Evolutionary conservation across 2,888 invertebrate species (phyloP), one percentile per base, ranked within the genome.

Genomic region (Sussaba pulchella): DNA sequence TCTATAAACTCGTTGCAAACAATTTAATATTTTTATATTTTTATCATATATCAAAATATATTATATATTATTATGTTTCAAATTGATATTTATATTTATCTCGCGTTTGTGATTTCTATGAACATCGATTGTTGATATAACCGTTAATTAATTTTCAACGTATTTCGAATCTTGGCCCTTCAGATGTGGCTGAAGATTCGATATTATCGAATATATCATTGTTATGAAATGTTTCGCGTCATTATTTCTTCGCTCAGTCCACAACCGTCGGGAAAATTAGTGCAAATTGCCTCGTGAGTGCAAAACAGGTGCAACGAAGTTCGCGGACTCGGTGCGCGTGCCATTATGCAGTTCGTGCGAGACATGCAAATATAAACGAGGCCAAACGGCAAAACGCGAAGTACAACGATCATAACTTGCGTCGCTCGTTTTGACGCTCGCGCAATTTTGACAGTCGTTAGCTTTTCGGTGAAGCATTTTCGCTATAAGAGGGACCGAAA

Each of bases 271-370:
- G 69, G 69, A 66, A 31, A 67, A 82, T 76, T 77, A n/a, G 50
- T 52, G 57, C 52, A 71, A 78, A 82, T 77, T 82, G 70, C 52
- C 19, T 59, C 59, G 50, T 45, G 52, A 52, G 66, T 64, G 36
- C n/a, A n/a, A 52, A 70, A 67, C 79, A 81, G 74, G 71, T 83
- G 81, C 77, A 78, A 66, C 45, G 50, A 45, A 47, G 63, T 47
- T 75, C 66, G 50, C 41, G 64, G 57, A 17, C 61, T 54, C 78
- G 64, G 63, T 47, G 75, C 81, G 81, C 86, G 84, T 83, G 88
- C 86, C 87, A 89, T 89, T 88, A 89, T 78, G 78, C 70, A 84
- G 83, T 85, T 88, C 84, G 71, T 83, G 85, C 57, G 54, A 77
- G 83, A 82, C 88, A 85, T 82, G 85, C 83, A 82, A 85, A 82